Base-by-base conservation (phyloP, 2,797 vertebrate species). In the Fistularia tabacaria region DNA sequence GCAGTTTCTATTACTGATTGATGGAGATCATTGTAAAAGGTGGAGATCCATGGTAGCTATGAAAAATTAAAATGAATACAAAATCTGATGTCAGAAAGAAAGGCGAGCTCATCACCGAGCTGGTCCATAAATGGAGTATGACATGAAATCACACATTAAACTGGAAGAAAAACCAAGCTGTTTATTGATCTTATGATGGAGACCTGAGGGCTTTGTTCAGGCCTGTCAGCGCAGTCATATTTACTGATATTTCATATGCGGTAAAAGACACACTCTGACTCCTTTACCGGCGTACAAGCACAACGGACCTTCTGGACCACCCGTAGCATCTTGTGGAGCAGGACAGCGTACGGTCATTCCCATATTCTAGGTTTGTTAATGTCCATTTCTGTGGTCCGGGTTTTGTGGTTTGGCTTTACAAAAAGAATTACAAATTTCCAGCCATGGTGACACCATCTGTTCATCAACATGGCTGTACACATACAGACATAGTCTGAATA, bases 401-500 rank as follows among this genome's bases (percentile, higher is more conserved):
- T 78, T 74, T 73, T 64, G 57, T 53, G n/a, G 50, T 78, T 57
- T 60, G 36, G 10, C 15, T 64, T 66, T 65, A 65, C 15, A 57
- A 71, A 64, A 64, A 55, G 51, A 46, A 63, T 51, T 61, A 72
- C n/a, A 74, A 70, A 73, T 61, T 11, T 45, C 49, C 65, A 57
- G 62, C 42, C 45, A 49, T 39, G 53, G 1, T 46, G 14, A 77
- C 9, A 25, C 25, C 25, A 25, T 25, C 25, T 25, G 25, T 25
- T 25, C 25, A 25, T 25, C 25, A 5, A 25, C 25, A 25, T 25
- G 25, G 25, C 25, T 5, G 25, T 25, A 25, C 48, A 39, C 50
- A 71, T 46, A 73, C 69, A 79, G 72, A 86, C 77, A 83, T 68
- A 80, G 83, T 85, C 82, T 77, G 79, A 67, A 76, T 76, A 52